Evolutionary conservation across 2,113 vertebrate genomes (phyloP), one percentile per base, ranked within the genome.

Genomic region (Benitochromis conjunctus): DNA sequence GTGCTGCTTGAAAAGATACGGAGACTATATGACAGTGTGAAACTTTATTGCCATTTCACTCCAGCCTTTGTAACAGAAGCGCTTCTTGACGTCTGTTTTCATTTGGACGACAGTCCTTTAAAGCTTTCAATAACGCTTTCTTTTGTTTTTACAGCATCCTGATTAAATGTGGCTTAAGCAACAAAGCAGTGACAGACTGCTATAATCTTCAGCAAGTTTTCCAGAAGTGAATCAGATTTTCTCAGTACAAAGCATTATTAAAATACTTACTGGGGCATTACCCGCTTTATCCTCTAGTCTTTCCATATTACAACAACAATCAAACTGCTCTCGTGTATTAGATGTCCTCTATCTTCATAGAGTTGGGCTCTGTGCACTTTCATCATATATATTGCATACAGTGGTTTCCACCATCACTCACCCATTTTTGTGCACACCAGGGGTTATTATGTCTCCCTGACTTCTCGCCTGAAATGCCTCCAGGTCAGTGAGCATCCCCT

Each of bases 401-500:
- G 66, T 7, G 24, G 9, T 74, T 66, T 10, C 13, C 8, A n/a
- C 34, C 66, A 71, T 71, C 41, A 71, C 21, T 71, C 41, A 71
- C 66, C 14, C 13, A 26, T 46, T 38, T 29, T 66, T 77, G 34
- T 26, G 11, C 53, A 46, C 81, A 46, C 46, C 43, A 38, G 9
- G 6, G 13, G 16, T 66, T 79, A 24, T 66, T 85, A 71, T 81
- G 53, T 55, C 38, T 26, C n/a, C 62, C 66, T 46, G 64, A 29
- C 31, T 48, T 57, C 19, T 78, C 12, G 53, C 21, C 78, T 82
- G 79, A 26, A 43, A 57, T 38, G 64, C 86, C 79, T 88, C 71
- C 26, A 54, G 83, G 80, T 74, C 53, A 53, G 81, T 31, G 36
- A 78, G 80, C 55, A 31, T 79, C 87, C 81, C 83, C 80, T 90